Base-by-base conservation (phyloP, 2,797 vertebrate genomes). In the Betta splendens region DNA sequence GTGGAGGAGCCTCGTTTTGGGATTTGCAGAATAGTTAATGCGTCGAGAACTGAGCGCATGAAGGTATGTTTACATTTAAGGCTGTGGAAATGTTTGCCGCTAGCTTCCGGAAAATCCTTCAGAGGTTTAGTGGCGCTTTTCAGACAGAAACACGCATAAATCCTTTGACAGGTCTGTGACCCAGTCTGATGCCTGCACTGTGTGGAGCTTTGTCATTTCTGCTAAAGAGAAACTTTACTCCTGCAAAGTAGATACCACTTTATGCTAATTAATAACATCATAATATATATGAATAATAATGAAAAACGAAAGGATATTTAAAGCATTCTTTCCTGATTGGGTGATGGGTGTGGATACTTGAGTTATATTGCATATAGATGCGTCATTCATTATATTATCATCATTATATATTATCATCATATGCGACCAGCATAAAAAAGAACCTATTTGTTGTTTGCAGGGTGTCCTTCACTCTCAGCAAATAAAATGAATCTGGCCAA, bases 61-160 rank as follows among this genome's bases (percentile, higher is more conserved):
- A 90, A 88, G 89, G 89, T 90, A 85, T 16, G 85, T 75, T 61
- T 22, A 22, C 32, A 39, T 15, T 18, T 47, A 35, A 13, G 6
- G 25, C 9, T 43, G n/a, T 4, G 35, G 8, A 7, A 16, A 37
- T 36, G 20, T 46, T 43, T 39, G 2, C 13, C 6, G 1, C 9
- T 13, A 4, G 11, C 8, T 12, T 45, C 1, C 9, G 29, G n/a
- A 37, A 8, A 50, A 16, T 9, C 0, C 7, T 1, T 16, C 7
- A 40, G 1, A 13, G 45, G 2, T 56, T 17, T 47, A 1, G 4
- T 12, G 7, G 7, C 20, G 9, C 2, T 26, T 33, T 62, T 38
- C 9, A 40, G 36, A 59, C 29, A 43, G 17, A 21, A 43, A 20
- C 49, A 71, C 32, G 17, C 23, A 51, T 42, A 71, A 64, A 62